Evolutionary conservation across 1,140 invertebrate species (phyloP), one percentile per base, ranked within the genome.

Genomic region (Dendrolimus kikuchii): DNA sequence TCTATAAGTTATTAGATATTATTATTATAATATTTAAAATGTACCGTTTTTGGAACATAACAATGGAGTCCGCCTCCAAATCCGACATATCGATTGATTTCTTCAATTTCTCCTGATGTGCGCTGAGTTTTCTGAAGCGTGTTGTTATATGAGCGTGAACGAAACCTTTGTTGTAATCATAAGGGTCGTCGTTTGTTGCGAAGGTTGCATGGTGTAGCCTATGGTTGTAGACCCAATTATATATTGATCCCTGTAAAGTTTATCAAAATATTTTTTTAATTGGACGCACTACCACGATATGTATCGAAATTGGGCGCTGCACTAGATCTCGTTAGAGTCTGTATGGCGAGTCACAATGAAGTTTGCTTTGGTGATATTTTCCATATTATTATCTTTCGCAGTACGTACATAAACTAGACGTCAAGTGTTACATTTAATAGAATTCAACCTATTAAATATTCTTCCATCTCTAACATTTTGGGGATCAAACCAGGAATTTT

Each of bases 181-280:
- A 98, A 0, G 96, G 96, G 81, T 99, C 98, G 44, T 92, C 92
- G 54, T 98, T 92, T 0, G 97, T 96, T 37, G 93, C 93, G 49
- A 94, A 95, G 74, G 92, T 93, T 53, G 94, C 93, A 66, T 99
- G 98, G 70, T 99, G 97, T 3, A 98, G 89, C 55, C 96, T 90
- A 77, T 99, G 98, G 60, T 94, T 90, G 37, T 90, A 73, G 0
- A 94, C 93, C 92, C 93, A 95, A 52, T 93, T 89, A 64, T 95
- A 93, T 55, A 95, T 91, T 5, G 92, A 81, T 47, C 93, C 93
- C 93, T 94, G 59, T 36, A 90, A 90, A 55, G 46, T 50, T 50
- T 9, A 6, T 41, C 50, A n/a, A 57, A 63, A 8, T 55, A 45
- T 49, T 53, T 45, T 56, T 49, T 40, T 40, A 49, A 39, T 48